Evolutionary conservation across 2,113 vertebrate genomes (phyloP).

Genomic region (Anser cygnoides): DNA sequence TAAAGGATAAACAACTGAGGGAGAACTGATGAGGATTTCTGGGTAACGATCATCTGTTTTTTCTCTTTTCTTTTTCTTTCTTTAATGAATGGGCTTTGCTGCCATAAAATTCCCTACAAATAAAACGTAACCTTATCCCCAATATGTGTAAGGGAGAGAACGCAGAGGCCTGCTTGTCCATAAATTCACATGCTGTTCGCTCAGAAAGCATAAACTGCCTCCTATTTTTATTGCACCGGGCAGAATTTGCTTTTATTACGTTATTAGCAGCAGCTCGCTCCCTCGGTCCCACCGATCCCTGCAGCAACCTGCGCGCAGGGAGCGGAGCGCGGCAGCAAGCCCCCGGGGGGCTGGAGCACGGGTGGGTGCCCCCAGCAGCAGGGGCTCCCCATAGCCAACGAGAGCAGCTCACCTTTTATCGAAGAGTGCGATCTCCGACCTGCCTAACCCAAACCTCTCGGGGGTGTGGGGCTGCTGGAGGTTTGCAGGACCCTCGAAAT

Average conservation of each 20-base stretch:
- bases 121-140: constrained; percentile 27
- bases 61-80: not conserved
- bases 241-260: constrained; percentile 6
- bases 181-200: not conserved
- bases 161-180: not conserved
- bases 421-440: constrained; percentile 51
- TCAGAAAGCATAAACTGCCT: not conserved
- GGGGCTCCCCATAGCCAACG: constrained; percentile 53
- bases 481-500: constrained; percentile 31
- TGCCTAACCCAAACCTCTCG: constrained; percentile 37
- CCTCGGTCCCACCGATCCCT: not conserved
- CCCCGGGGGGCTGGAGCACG: not conserved
- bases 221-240: not conserved
- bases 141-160: not conserved
- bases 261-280: constrained; percentile 14
- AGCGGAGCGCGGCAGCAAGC: not conserved
- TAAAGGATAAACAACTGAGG: constrained; percentile 33
- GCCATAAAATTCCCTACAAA: constrained; percentile 43
- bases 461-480: constrained; percentile 1
- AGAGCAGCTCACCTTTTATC: constrained; percentile 67
- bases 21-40: constrained; percentile 22
- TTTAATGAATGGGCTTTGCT: constrained; percentile 38
- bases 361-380: not conserved
- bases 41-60: constrained; percentile 35
- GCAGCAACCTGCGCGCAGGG: not conserved